Evolutionary conservation across 1,140 invertebrate species (phyloP).

Genomic region (Trypoxylus dichotomus): DNA sequence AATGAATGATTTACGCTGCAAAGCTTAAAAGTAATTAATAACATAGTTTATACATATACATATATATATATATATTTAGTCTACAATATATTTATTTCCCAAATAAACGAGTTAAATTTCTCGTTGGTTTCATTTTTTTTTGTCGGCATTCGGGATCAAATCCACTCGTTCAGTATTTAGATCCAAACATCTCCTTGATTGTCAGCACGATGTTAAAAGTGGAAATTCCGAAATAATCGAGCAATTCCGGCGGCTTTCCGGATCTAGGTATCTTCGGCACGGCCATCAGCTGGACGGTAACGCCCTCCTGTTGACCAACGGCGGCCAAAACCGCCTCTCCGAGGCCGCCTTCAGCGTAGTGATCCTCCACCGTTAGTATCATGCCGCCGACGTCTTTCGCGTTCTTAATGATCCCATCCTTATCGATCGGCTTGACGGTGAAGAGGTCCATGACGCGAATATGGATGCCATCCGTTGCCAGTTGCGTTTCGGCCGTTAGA

Average conservation of each 20-base stretch:
- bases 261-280: slow-evolving; percentile 88
- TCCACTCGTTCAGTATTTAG: not conserved
- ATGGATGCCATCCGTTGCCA: slow-evolving; percentile 70
- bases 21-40: not conserved
- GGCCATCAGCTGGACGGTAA: slow-evolving; percentile 80
- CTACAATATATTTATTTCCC: slow-evolving; percentile 4
- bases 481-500: slow-evolving; percentile 77
- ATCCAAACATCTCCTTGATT: slow-evolving; percentile 58
- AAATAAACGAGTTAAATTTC: not conserved
- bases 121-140: not conserved
- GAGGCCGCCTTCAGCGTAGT: slow-evolving; percentile 93
- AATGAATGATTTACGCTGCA: not conserved
- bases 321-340: slow-evolving; percentile 92
- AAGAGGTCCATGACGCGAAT: slow-evolving; percentile 90
- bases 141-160: too few species aligned
- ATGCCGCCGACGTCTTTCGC: slow-evolving; percentile 79
- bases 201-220: slow-evolving; percentile 76
- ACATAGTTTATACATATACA: not conserved
- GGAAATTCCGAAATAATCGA: slow-evolving; percentile 89
- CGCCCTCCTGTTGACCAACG: slow-evolving; percentile 68
- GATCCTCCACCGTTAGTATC: slow-evolving; percentile 95
- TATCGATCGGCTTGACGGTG: slow-evolving; percentile 95
- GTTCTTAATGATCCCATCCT: slow-evolving; percentile 72
- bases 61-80: not conserved
- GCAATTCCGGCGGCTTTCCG: slow-evolving; percentile 80